phyloP scores from a whole-genome alignment of 2,888 invertebrate species.

The Molorchus minor region DNA sequence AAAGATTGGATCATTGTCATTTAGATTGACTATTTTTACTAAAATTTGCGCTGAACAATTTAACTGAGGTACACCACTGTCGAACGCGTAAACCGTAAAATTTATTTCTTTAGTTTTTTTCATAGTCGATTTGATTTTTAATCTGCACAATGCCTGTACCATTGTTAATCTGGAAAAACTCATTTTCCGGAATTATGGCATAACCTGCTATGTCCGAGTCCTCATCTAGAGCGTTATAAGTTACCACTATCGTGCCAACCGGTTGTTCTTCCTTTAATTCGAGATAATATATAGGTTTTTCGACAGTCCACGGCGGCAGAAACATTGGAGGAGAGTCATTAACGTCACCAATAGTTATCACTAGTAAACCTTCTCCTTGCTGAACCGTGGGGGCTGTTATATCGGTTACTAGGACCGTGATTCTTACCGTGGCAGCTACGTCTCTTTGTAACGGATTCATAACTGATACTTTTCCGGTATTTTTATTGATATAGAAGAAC shows the following conservation, averaged over 20 bases:
- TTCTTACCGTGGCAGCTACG: conserved; percentile 77
- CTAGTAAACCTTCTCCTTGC: conserved; percentile 76
- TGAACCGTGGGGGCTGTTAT: conserved; percentile 81
- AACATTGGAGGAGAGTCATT: conserved; percentile 78
- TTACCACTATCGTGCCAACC: conserved; percentile 78
- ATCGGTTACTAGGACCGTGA: conserved; percentile 84
- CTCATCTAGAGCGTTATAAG: conserved; percentile 80
- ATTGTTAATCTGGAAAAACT: conserved; percentile 83
- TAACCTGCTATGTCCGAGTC: conserved; percentile 86
- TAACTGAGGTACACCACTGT: conserved; percentile 86
- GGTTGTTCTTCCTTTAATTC: conserved; percentile 86
- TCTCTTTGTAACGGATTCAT: conserved; percentile 71
- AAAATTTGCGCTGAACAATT: conserved; percentile 80
- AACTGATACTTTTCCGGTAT: conserved; percentile 72
- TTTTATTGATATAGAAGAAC: conserved; percentile 72
- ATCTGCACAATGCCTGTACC: conserved; percentile 82
- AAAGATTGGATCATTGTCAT: conserved; percentile 88
- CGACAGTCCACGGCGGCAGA: conserved; percentile 75
- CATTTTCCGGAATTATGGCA: conserved; percentile 73
- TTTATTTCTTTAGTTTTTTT: conserved; percentile 77
- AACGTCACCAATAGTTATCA: conserved; percentile 76
- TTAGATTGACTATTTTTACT: conserved; percentile 83
- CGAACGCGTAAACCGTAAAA: conserved; percentile 84
- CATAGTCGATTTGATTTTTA: conserved; percentile 84
- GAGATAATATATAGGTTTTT: conserved; percentile 70